Evolutionary conservation across 2,113 vertebrate species (phyloP).

Genomic region (Ondatra zibethicus): DNA sequence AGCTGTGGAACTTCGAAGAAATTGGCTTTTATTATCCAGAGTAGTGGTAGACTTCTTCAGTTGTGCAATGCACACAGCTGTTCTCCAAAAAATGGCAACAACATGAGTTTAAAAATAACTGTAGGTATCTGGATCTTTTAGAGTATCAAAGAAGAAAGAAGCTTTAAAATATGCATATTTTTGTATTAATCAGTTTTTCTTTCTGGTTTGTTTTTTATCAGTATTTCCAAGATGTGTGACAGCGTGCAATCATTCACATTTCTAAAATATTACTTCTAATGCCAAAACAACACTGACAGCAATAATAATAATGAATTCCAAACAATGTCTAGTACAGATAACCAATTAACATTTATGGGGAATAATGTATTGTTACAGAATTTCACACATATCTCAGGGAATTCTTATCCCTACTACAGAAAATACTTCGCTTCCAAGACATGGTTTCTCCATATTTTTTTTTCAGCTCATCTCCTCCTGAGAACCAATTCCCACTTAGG

Average conservation of each 20-base stretch:
- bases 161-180: not conserved
- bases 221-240: not conserved
- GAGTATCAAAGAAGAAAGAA: slow-evolving; percentile 23
- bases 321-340: slow-evolving; percentile 14
- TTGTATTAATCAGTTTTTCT: slow-evolving; percentile 11
- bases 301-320: not conserved
- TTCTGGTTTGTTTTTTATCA: slow-evolving; percentile 14
- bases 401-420: not conserved
- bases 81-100: not conserved
- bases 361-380: slow-evolving; percentile 27
- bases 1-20: not conserved
- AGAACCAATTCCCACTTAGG: not conserved
- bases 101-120: not conserved
- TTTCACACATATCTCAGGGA: not conserved
- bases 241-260: not conserved
- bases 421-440: not conserved
- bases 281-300: not conserved
- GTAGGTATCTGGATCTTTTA: slow-evolving; percentile 11
- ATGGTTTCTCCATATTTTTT: not conserved
- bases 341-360: not conserved
- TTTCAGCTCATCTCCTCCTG: not conserved
- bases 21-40: not conserved
- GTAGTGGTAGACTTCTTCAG: not conserved
- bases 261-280: not conserved
- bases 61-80: not conserved